Base-by-base conservation (phyloP, 2,888 invertebrate species). In the Leptinotarsa rubiginosa region DNA sequence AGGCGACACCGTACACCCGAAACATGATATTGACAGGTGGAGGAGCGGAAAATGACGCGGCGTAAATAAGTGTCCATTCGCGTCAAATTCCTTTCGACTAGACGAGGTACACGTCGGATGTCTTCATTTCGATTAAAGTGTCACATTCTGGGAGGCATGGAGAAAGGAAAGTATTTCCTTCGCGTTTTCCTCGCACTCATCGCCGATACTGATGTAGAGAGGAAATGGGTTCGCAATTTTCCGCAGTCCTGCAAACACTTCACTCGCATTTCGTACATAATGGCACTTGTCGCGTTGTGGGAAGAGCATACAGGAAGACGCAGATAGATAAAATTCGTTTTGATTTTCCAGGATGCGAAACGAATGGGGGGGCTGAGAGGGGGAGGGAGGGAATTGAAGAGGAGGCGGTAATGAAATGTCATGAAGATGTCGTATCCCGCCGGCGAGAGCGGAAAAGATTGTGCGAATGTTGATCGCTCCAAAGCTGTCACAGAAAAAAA, bases 1-100 rank as follows among this genome's bases (percentile, higher is more conserved):
- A 69, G 25, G 68, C 25, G 65, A 71, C 49, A 20, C 47, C 22
- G 50, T 68, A 74, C 7, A 16, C 47, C 56, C n/a, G 70, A 70
- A 75, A 75, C 75, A 73, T 73, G 76, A 76, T 74, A 74, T 76
- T 75, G 75, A 75, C 75, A 75, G 73, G 22, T 65, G 15, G 59
- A 67, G 74, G 66, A 65, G 25, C 59, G 69, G 25, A 72, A 47
- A 72, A 72, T 69, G 69, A 68, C 72, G 59, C 22, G 68, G 47
- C 68, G 75, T 75, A 75, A 75, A 72, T 75, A 69, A 75, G 75
- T 69, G 75, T 75, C 75, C 72, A 69, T 72, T 72, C 72, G 75
- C 52, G 65, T 72, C 69, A 52, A 52, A 47, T 75, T 72, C 62
- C 75, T 65, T 25, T n/a, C 25, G 50, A n/a, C 31, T n/a, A 25